phyloP scores from a whole-genome alignment of 1,140 invertebrate species.

The Oedothorax gibbosus region DNA sequence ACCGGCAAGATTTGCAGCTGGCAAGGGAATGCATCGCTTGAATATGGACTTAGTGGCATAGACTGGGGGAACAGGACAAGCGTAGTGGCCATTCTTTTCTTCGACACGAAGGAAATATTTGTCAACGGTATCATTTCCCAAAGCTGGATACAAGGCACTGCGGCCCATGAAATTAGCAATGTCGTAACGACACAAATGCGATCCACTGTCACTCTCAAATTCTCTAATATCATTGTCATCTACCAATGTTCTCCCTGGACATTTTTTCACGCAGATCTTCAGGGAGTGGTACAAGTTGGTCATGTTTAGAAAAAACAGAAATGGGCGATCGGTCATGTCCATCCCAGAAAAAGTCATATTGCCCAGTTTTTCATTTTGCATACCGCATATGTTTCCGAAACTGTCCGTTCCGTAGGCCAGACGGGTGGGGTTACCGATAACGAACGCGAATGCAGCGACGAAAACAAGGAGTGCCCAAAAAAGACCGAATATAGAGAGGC shows the following conservation, averaged over 20 bases:
- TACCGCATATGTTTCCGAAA: slow-evolving; percentile 95
- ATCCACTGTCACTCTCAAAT: slow-evolving; percentile 81
- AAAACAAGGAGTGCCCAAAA: slow-evolving; percentile 91
- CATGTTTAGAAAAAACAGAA: slow-evolving; percentile 86
- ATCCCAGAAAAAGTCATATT: slow-evolving; percentile 82
- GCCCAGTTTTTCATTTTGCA: slow-evolving; percentile 79
- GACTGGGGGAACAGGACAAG: slow-evolving; percentile 48
- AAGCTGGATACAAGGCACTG: slow-evolving; percentile 38
- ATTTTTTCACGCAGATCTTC: slow-evolving; percentile 90
- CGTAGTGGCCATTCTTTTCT: slow-evolving; percentile 40
- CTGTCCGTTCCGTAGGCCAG: slow-evolving; percentile 94
- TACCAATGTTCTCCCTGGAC: slow-evolving; percentile 78
- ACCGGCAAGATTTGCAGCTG: slow-evolving; percentile 74
- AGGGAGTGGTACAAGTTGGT: slow-evolving; percentile 80
- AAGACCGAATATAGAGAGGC: slow-evolving; percentile 82
- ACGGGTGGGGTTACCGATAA: slow-evolving; percentile 87
- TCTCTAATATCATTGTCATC: slow-evolving; percentile 77
- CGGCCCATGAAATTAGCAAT: slow-evolving; percentile 65
- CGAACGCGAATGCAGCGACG: slow-evolving; percentile 87
- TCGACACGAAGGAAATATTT: slow-evolving; percentile 39
- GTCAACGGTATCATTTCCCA: slow-evolving; percentile 41
- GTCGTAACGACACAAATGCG: slow-evolving; percentile 80
- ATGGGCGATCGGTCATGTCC: slow-evolving; percentile 83
- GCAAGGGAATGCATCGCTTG: slow-evolving; percentile 86
- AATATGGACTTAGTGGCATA: slow-evolving; percentile 74